Percentiles rank a stretch among this genome's conserved stretches.
Conservation (phyloP, 1,140 invertebrate species). For the Tachypleus tridentatus region DNA sequence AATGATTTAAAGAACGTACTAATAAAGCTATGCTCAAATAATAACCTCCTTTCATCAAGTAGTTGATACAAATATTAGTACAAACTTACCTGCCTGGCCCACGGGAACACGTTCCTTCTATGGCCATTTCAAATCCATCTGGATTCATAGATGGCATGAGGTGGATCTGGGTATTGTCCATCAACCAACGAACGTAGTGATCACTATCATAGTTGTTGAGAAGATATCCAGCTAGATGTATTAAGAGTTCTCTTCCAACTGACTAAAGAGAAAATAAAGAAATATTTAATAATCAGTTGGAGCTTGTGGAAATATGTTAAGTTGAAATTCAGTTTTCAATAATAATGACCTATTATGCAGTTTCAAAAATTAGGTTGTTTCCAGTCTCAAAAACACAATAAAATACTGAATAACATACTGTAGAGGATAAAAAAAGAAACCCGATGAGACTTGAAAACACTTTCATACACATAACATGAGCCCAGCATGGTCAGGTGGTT, state of each 20-base stretch:
- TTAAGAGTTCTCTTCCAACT: constrained; percentile 70
- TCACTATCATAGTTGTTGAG: constrained; percentile 23
- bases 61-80: constrained; percentile 32
- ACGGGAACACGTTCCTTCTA: constrained; percentile 36
- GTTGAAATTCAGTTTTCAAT: too few relatives aligned
- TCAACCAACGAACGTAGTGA: constrained; percentile 28
- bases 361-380: too few relatives aligned
- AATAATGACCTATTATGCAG: too few relatives aligned
- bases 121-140: constrained; percentile 37
- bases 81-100: constrained; percentile 31
- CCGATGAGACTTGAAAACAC: too few relatives aligned
- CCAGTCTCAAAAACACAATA: too few relatives aligned
- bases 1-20: too few relatives aligned
- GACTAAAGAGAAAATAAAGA: constrained; percentile 42
- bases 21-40: too few relatives aligned
- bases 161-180: constrained; percentile 41
- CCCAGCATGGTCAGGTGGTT: too few relatives aligned
- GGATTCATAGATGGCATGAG: constrained; percentile 44
- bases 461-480: too few relatives aligned
- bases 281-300: too few relatives aligned
- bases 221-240: constrained; percentile 56
- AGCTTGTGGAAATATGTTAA: not conserved
- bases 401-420: too few relatives aligned
- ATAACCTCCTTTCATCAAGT: constrained; percentile 12
- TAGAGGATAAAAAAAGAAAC: too few relatives aligned